Percentiles rank a stretch among this genome's conserved stretches.
Conservation (phyloP, 1,140 invertebrate species). For the Harpegnathos saltator region DNA sequence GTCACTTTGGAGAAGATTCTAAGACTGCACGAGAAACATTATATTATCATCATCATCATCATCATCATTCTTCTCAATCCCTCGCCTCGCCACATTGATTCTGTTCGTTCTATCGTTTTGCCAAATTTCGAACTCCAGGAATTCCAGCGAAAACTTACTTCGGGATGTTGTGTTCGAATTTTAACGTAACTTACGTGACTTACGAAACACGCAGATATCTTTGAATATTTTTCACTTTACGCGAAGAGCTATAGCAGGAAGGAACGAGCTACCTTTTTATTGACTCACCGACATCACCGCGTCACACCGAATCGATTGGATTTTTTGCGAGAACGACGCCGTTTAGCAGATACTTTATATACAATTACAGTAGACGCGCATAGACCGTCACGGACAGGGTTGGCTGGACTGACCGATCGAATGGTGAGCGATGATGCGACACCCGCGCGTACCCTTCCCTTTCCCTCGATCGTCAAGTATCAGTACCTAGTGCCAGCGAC, state of each 20-base stretch:
- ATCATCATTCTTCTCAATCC: neutral
- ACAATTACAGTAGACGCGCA: too few relatives aligned
- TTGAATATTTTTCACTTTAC: neutral
- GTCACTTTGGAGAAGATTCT: neutral
- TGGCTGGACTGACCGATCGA: slow-evolving; percentile 29
- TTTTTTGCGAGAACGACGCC: neutral
- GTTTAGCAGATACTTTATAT: slow-evolving; percentile 8
- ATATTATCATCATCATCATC: neutral
- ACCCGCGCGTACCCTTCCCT: neutral
- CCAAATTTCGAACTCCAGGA: neutral
- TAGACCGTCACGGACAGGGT: neutral
- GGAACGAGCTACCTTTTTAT: too few relatives aligned
- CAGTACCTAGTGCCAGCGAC: slow-evolving; percentile 22
- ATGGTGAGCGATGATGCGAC: neutral
- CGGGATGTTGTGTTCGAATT: neutral
- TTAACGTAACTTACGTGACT: neutral
- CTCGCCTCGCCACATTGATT: too few relatives aligned
- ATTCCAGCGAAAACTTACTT: slow-evolving; percentile 2
- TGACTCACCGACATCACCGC: too few relatives aligned
- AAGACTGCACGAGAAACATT: neutral
- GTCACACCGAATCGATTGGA: neutral
- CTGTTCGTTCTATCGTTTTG: neutral
- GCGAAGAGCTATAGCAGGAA: too few relatives aligned
- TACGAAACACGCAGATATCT: neutral
- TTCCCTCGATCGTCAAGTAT: neutral